Base-by-base conservation (phyloP, 2,113 vertebrate species). In the Cacatua alba region DNA sequence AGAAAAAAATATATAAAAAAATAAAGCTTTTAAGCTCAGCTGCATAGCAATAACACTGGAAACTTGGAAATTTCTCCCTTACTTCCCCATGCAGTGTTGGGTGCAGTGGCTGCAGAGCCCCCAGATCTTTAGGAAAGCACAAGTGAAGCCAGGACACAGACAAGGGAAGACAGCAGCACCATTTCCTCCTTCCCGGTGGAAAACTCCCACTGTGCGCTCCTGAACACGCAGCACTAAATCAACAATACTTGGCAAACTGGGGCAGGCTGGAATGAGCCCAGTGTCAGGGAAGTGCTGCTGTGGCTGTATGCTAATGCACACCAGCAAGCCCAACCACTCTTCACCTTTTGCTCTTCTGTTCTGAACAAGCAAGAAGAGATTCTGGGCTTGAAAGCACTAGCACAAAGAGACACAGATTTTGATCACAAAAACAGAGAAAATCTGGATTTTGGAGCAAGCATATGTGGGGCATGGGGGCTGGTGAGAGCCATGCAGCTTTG, bases 191-290 rank as follows among this genome's bases (percentile, higher is more conserved):
- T 90, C 87, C 82, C 74, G 16, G 63, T 82, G 85, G 82, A 90
- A 92, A 82, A 65, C 75, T 90, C 65, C 84, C 52, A 71, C 74
- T 20, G 1, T 2, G 2, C 0, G 6, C 64, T 90, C 82, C 86
- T 41, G 53, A 86, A 41, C 39, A 26, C 1, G 0, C 71, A 35
- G 15, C 6, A 3, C 72, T 69, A 63, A 78, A 95, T 59, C 31
- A 20, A 95, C 92, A 92, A 86, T 53, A 24, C n/a, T 75, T 64
- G 90, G 94, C 88, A 92, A 65, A 51, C 51, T 5, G 7, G 33
- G 64, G 52, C 65, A 51, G 78, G 65, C 90, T 97, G 95, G 92
- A 95, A 79, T 1, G 8, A 84, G 78, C 78, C 88, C 95, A 68
- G 75, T 70, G 39, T 62, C 48, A 6, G 62, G 90, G 78, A 84